Evolutionary conservation across 2,888 invertebrate species (phyloP), one percentile per base, ranked within the genome.

Genomic region (Hemistola chrysoprasaria): DNA sequence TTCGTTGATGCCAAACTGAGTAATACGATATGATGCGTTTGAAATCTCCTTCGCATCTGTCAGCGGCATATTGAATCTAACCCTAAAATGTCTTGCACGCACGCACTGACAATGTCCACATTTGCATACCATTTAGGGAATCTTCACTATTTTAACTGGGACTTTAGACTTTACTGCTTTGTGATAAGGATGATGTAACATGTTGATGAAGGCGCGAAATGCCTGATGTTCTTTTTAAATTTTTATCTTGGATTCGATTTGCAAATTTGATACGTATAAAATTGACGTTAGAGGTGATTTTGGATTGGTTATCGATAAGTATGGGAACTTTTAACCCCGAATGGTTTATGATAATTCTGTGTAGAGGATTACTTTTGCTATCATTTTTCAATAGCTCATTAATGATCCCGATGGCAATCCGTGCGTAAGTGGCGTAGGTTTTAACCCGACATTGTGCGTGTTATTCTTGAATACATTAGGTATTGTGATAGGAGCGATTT

Each of bases 381-480:
- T 88, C 87, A 88, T 88, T 87, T 87, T 88, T 88, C 88, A 87
- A 88, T 87, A 85, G 87, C 82, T 87, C 84, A 87, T 88, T 87
- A 87, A 74, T 72, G 65, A 61, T 55, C 56, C 64, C 68, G 67
- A 68, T 72, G 73, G 69, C 76, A 73, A 80, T 69, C 65, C 78
- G 69, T 43, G 72, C 78, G 82, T 80, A 76, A 84, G 83, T 80
- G 77, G 70, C 67, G 58, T 76, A 65, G 73, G 69, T 74, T 76
- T 67, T 62, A 48, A 57, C 61, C 61, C 61, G 47, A 59, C 60
- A 66, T 76, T 78, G 71, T 76, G 62, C 50, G 59, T 57, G 58
- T 60, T 63, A 59, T 65, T 59, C 57, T 42, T 61, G 71, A 68
- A 74, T 77, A 63, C 63, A 70, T 71, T 60, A 53, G 56, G 69